Evolutionary conservation across 2,113 vertebrate genomes (phyloP), one percentile per base, ranked within the genome.

Genomic region (Melanostigma gelatinosum): DNA sequence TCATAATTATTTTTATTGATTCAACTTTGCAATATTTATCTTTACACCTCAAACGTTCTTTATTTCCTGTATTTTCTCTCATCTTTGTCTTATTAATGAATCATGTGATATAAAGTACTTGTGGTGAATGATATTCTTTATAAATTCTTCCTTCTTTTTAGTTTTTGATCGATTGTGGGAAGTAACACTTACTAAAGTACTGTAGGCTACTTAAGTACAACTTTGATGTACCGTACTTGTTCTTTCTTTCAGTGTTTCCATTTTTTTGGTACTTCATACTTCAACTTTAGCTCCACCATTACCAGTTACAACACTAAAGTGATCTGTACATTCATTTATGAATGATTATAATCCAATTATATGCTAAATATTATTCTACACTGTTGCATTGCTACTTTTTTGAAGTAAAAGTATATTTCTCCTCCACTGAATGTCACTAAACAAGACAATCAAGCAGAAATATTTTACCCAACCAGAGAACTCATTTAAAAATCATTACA

Each of bases 111-210:
- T 22, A 7, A 6, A 50, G 9, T 54, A 34, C 24, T 60, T 6
- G 4, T 8, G 12, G 11, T 52, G 1, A 38, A 27, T 27, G 1
- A 11, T 0, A 36, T 1, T 0, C 0, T 6, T 1, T 8, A 11
- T 32, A n/a, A 42, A 79, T 36, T 73, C 29, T 65, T 22, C 22
- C 6, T 36, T 55, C 1, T 61, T 67, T 50, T 24, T 64, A 8
- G 1, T 15, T 4, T 20, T 42, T 20, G 0, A 40, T n/a, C 22
- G 3, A 15, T 60, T 3, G 27, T 34, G 57, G 13, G 12, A 32
- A 60, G 27, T 60, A 60, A 32, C 15, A 58, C 27, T 8, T 18
- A 32, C 6, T 32, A 29, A 60, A 32, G 29, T 58, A 27, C 13
- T 58, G 27, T 12, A 22, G 8, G 20, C 20, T 12, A 60, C 29